Percentiles rank a stretch among this genome's conserved stretches.
These are phyloP conservation scores for Sinohyriopsis cumingii DNA, from an alignment of 2,888 invertebrate genomes.

Conservation along the genomic window DNA sequence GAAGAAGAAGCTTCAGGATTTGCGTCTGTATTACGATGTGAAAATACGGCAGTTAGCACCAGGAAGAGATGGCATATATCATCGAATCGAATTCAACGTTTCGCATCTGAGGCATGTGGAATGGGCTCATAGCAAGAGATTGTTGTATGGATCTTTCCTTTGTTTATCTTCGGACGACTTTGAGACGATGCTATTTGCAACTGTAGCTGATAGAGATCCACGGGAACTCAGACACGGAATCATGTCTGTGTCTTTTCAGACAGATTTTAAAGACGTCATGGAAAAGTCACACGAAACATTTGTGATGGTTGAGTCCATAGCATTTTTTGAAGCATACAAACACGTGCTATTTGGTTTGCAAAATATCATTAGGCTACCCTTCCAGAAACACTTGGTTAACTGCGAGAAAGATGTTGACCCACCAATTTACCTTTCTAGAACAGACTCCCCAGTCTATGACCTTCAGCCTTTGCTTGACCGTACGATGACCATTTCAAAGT, in stretches of 20 bases:
- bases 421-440: conserved; percentile 44
- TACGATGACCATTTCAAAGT: conserved; percentile 17
- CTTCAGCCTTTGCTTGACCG: conserved; percentile 49
- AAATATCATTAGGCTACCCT: conserved; percentile 70
- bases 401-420: conserved; percentile 40
- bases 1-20: conserved; percentile 7
- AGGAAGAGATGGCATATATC: not conserved
- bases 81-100: not conserved
- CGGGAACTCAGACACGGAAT: conserved; percentile 48
- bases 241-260: conserved; percentile 50
- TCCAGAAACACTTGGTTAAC: conserved; percentile 49
- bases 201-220: conserved; percentile 70
- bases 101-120: conserved; percentile 25
- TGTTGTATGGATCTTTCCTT: conserved; percentile 83
- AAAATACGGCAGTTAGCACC: not conserved
- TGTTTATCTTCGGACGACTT: conserved; percentile 83
- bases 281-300: conserved; percentile 26
- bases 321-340: conserved; percentile 87
- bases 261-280: conserved; percentile 17
- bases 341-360: conserved; percentile 83
- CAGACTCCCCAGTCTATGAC: conserved; percentile 26
- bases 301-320: conserved; percentile 83
- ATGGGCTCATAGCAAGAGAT: conserved; percentile 76
- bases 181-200: conserved; percentile 80
- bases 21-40: conserved; percentile 16